These are phyloP conservation scores for Trididemnum miniatum DNA, from an alignment of 23 tunicate species.

Conservation along the genomic window DNA sequence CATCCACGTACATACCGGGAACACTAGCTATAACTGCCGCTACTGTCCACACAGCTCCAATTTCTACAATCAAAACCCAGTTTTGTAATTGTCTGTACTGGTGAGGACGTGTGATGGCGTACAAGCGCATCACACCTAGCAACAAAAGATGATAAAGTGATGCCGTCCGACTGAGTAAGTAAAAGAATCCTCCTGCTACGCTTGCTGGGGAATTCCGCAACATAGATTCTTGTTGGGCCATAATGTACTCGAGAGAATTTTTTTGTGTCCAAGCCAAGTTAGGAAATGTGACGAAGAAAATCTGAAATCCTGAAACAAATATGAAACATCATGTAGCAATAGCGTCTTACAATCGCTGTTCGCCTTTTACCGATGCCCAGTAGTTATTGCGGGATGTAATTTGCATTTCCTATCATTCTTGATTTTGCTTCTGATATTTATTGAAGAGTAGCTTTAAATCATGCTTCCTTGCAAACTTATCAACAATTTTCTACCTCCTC, in stretches of 20 bases:
- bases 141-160: constrained; percentile 12
- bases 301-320: background rate
- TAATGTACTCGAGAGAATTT: background rate
- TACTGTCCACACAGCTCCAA: background rate
- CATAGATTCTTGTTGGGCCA: background rate
- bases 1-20: too few species aligned
- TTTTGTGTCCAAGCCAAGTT: background rate
- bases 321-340: too few species aligned
- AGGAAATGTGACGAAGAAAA: background rate
- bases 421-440: too few species aligned
- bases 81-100: background rate
- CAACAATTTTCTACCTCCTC: too few species aligned
- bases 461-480: too few species aligned
- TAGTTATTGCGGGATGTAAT: too few species aligned
- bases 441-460: too few species aligned
- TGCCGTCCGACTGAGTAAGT: background rate
- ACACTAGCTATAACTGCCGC: background rate
- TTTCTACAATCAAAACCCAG: background rate
- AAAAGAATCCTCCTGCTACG: background rate
- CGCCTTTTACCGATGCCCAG: too few species aligned
- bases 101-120: constrained; percentile 1
- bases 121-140: background rate
- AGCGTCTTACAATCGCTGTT: too few species aligned
- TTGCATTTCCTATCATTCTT: too few species aligned
- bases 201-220: background rate